A percentile compares a stretch with the other conserved stretches of the same genome.
Evolutionary conservation across 2,113 vertebrate genomes (phyloP).

Genomic region (Columba livia): DNA sequence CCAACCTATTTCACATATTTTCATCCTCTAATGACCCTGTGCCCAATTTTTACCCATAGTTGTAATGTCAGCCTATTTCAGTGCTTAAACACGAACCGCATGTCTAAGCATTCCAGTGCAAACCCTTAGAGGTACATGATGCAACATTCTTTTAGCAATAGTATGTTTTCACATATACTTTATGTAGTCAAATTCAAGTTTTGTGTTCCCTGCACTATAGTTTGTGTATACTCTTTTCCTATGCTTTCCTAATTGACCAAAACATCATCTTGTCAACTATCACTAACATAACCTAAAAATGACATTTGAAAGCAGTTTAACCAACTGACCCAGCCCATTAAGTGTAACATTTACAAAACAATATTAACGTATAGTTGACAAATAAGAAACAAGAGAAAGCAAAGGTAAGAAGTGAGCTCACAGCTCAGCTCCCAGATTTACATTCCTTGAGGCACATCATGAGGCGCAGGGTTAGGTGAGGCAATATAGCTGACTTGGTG

Average conservation of each 20-base stretch:
- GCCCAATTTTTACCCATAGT: not conserved
- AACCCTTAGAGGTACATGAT: not conserved
- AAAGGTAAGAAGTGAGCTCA: not conserved
- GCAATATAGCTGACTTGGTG: conserved; percentile 80
- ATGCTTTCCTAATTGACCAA: not conserved
- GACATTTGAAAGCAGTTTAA: not conserved
- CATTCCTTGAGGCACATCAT: conserved; percentile 82
- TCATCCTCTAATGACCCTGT: not conserved
- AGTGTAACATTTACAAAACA: not conserved
- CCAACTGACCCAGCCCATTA: not conserved
- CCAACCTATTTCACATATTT: not conserved
- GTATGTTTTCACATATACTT: not conserved
- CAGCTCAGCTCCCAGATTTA: conserved; percentile 51
- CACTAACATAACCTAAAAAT: conserved; percentile 40
- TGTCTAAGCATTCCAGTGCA: not conserved
- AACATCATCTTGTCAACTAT: not conserved
- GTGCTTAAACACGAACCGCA: not conserved
- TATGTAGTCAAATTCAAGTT: not conserved
- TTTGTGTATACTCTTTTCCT: not conserved
- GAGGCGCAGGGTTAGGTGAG: conserved; percentile 75
- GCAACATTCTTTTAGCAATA: not conserved
- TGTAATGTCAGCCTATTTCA: not conserved
- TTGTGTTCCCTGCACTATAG: not conserved
- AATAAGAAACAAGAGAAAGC: not conserved
- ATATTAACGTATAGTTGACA: not conserved